Percentiles rank a stretch among this genome's conserved stretches.
These are phyloP conservation scores for Rhyacophila brunnea DNA, from an alignment of 1,140 invertebrate genomes.

Conservation along the genomic window DNA sequence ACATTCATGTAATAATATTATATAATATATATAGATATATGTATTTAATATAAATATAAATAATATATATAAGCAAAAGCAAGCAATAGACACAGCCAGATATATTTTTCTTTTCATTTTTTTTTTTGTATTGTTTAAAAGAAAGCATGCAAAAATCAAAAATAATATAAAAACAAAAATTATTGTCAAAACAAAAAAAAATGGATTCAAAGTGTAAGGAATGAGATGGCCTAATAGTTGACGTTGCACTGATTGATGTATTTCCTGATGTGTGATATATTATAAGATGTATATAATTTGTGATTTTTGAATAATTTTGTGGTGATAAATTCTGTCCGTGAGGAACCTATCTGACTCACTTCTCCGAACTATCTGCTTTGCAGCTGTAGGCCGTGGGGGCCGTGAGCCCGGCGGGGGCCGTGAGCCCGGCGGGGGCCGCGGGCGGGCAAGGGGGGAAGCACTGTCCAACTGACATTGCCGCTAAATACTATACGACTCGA, in stretches of 20 bases:
- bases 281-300: constrained; percentile 12
- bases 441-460: constrained; percentile 7
- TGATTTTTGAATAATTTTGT: constrained; percentile 1
- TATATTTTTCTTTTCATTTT: no score
- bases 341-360: constrained; percentile 37
- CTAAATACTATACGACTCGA: no score
- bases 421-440: constrained; percentile 7
- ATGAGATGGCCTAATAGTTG: constrained; percentile 10
- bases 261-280: constrained; percentile 37
- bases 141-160: constrained; percentile 27
- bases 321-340: constrained; percentile 14
- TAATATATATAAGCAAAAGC: constrained; percentile 43
- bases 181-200: constrained; percentile 7
- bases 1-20: no score
- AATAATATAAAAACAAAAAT: constrained; percentile 13
- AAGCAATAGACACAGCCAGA: constrained; percentile 57
- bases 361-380: constrained; percentile 33
- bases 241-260: not conserved
- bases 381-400: constrained; percentile 21
- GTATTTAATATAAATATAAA: constrained; percentile 33
- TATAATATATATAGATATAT: no score
- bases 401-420: constrained; percentile 5
- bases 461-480: not conserved
- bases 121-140: constrained; percentile 12
- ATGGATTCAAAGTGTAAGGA: constrained; percentile 10